Percentiles rank a stretch among this genome's conserved stretches.
These are phyloP conservation scores for Chelonia mydas DNA, from an alignment of 2,797 vertebrate species.

Conservation along the genomic window DNA sequence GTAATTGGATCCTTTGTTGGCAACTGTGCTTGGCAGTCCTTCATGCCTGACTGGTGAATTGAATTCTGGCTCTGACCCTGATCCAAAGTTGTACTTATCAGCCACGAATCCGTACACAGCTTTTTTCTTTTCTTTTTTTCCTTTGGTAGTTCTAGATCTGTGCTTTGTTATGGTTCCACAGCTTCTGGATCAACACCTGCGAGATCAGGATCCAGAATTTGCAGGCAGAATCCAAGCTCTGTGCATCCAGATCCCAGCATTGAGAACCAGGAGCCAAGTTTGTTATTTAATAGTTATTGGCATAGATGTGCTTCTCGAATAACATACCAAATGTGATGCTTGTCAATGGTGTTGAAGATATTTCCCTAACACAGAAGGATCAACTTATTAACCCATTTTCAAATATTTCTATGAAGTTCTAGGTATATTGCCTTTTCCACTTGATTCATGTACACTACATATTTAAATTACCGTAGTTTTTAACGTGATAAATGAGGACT, in stretches of 20 bases:
- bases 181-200: neutral
- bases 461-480: slow-evolving; percentile 71
- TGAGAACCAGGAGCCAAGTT: neutral
- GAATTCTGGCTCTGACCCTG: neutral
- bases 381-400: slow-evolving; percentile 12
- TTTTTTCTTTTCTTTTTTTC: neutral
- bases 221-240: neutral
- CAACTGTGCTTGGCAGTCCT: neutral
- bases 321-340: neutral
- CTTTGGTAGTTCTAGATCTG: neutral
- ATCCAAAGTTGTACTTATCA: neutral
- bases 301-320: slow-evolving; percentile 23
- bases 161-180: neutral
- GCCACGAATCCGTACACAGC: neutral
- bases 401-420: slow-evolving; percentile 32
- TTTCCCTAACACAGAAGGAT: neutral
- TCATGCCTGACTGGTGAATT: neutral
- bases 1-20: neutral
- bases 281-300: neutral
- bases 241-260: neutral
- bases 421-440: slow-evolving; percentile 19
- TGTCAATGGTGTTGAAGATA: neutral
- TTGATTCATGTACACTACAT: slow-evolving; percentile 46
- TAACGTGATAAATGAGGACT: slow-evolving; percentile 57
- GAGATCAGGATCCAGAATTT: neutral